phyloP scores from a whole-genome alignment of 2,113 vertebrate species.

The Pollachius pollachius region DNA sequence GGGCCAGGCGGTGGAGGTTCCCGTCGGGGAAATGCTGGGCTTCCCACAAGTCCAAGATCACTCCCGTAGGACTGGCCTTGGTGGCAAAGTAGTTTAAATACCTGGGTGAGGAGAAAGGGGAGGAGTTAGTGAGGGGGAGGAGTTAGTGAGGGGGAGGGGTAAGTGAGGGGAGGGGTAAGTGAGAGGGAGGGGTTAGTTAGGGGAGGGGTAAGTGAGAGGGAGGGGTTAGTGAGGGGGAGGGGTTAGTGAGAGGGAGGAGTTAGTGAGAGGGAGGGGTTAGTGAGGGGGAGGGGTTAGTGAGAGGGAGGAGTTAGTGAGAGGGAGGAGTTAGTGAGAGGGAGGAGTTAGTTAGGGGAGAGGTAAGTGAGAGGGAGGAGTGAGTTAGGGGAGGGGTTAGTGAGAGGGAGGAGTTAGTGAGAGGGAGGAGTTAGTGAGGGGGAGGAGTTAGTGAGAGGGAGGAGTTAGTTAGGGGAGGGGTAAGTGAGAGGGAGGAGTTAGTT shows the following conservation, averaged over 20 bases:
- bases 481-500: too few species aligned
- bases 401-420: neutral
- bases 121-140: neutral
- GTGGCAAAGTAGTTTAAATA: slow-evolving; percentile 97
- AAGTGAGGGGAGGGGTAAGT: neutral
- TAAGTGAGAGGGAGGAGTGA: neutral
- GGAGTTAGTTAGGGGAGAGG: neutral
- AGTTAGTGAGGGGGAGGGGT: neutral
- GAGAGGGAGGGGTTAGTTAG: neutral
- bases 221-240: neutral
- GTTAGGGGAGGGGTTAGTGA: neutral
- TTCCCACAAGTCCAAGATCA: slow-evolving; percentile 96
- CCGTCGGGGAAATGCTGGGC: slow-evolving; percentile 94
- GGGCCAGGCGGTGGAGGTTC: slow-evolving; percentile 87
- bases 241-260: neutral
- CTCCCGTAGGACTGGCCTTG: slow-evolving; percentile 91
- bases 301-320: too few species aligned
- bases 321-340: too few species aligned
- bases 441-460: neutral
- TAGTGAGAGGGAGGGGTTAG: neutral
- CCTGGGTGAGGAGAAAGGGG: slow-evolving; percentile 63
- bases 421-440: neutral
- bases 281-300: neutral
- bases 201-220: neutral
- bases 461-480: neutral